Base-by-base conservation (phyloP, 2,888 invertebrate species). In the Drosophila cracens region DNA sequence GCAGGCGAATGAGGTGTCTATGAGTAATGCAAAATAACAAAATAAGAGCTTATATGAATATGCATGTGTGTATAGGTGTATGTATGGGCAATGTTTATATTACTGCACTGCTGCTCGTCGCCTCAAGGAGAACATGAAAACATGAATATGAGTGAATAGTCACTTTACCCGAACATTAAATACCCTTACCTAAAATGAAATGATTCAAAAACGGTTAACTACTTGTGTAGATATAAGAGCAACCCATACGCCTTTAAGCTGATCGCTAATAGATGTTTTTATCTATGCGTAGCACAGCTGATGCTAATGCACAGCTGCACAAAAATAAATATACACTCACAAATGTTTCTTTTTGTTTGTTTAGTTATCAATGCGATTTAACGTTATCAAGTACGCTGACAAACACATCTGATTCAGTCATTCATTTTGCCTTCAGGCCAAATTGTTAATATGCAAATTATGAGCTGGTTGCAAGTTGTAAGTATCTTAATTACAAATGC, bases 11-110 rank as follows among this genome's bases (percentile, higher is more conserved):
- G 38, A 16, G 43, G 29, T 49, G 29, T 16, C 18, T 59, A 74
- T 84, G 84, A 82, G 80, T 80, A 84, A 83, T 71, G 70, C 73
- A 71, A 61, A 73, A 58, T 48, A 63, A 8, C 49, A 56, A 46
- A 21, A 7, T 46, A 77, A 58, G 34, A 60, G 58, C 36, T 57
- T 34, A 63, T 51, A 54, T 53, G 38, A 21, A 40, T 31, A 6
- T n/a, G 34, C 33, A 38, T 61, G 49, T 57, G 49, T n/a, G 36
- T 31, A 38, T 61, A 46, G 60, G 49, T 62, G 29, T 54, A 43
- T 66, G 43, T 61, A 36, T 46, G 29, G 43, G 51, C 36, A 53
- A 21, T 46, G 58, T 51, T 56, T 65, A 46, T 29, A 70, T 70
- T 70, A 73, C 79, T 70, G 64, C 46, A 61, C 61, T 61, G 43